Evolutionary conservation across 2,113 vertebrate genomes (phyloP).

Genomic region (Thunnus thynnus): DNA sequence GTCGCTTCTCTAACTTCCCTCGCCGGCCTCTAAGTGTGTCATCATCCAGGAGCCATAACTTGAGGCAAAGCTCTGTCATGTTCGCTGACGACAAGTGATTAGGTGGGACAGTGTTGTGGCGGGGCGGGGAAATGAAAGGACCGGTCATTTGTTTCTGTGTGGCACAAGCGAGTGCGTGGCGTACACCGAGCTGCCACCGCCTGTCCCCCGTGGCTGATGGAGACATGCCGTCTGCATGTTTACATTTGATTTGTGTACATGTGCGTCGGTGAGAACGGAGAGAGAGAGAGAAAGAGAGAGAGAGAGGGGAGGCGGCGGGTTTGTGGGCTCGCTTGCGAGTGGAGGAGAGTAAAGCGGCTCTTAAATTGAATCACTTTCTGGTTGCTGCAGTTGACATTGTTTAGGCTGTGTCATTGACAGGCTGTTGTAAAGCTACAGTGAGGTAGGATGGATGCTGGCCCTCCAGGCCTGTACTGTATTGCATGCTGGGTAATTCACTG

Average conservation of each 20-base stretch:
- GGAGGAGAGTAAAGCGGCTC: slow-evolving; percentile 41
- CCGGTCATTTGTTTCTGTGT: slow-evolving; percentile 75
- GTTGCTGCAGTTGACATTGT: slow-evolving; percentile 59
- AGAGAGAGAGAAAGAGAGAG: not conserved
- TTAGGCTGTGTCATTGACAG: slow-evolving; percentile 64
- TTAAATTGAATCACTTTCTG: slow-evolving; percentile 78
- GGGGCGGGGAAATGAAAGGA: slow-evolving; percentile 50
- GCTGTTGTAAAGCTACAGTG: slow-evolving; percentile 58
- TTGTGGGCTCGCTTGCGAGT: slow-evolving; percentile 36
- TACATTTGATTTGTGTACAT: slow-evolving; percentile 70
- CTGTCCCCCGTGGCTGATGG: slow-evolving; percentile 69
- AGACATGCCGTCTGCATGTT: slow-evolving; percentile 71
- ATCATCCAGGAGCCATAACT: slow-evolving; percentile 75
- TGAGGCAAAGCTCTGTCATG: slow-evolving; percentile 76
- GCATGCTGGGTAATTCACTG: slow-evolving; percentile 67
- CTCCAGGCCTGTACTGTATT: slow-evolving; percentile 43
- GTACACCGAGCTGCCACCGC: slow-evolving; percentile 44
- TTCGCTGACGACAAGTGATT: slow-evolving; percentile 69
- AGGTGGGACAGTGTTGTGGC: slow-evolving; percentile 50
- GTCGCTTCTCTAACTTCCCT: slow-evolving; percentile 62
- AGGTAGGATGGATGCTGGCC: slow-evolving; percentile 72
- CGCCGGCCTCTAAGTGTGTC: slow-evolving; percentile 74
- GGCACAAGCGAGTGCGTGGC: slow-evolving; percentile 55
- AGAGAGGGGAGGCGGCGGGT: not conserved
- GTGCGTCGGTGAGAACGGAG: slow-evolving; percentile 26